Base-by-base conservation (phyloP, 2,888 invertebrate species). In the Metalampra italica region DNA sequence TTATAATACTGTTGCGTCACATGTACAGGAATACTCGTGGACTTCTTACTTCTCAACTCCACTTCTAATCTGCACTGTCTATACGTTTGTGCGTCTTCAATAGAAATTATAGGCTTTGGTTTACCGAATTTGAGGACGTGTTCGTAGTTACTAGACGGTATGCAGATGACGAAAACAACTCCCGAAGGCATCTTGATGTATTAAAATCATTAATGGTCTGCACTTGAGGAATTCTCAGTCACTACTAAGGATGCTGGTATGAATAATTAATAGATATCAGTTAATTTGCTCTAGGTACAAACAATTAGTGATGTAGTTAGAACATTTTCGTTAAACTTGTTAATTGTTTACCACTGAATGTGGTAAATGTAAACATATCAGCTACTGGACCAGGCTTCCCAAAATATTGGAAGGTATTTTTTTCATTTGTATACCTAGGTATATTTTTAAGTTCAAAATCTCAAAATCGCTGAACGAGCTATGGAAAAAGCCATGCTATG, bases 71-170 rank as follows among this genome's bases (percentile, higher is more conserved):
- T 72, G 53, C 60, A 79, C 49, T 66, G 79, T 63, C 75, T 89
- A 45, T 68, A 52, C 1, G 50, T 8, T 1, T 63, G 34, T 1
- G 64, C 32, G 38, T 74, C 70, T 11, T 76, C 71, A 7, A 78
- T 57, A 0, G 69, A 53, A 11, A 81, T 62, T 0, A 82, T 60
- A 15, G 80, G 78, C 52, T 71, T 82, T 0, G 85, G 78, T 57
- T 82, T 85, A 0, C 91, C 92, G 53, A 90, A 91, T 46, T 87
- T 82, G 13, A 92, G 58, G 39, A 91, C 87, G 64, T 93, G 92
- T 74, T 94, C 94, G 63, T 91, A 92, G 68, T 91, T 93, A 48
- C 92, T 90, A 51, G 93, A 92, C 8, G 94, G 94, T 60, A 94
- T 92, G 65, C 92, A 92, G 52, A 94, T 91, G 49, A 94, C 73